These are phyloP conservation scores for Dendronephthya gigantea DNA, from an alignment of 64 coral and sea anemone genomes.

Conservation along the genomic window DNA sequence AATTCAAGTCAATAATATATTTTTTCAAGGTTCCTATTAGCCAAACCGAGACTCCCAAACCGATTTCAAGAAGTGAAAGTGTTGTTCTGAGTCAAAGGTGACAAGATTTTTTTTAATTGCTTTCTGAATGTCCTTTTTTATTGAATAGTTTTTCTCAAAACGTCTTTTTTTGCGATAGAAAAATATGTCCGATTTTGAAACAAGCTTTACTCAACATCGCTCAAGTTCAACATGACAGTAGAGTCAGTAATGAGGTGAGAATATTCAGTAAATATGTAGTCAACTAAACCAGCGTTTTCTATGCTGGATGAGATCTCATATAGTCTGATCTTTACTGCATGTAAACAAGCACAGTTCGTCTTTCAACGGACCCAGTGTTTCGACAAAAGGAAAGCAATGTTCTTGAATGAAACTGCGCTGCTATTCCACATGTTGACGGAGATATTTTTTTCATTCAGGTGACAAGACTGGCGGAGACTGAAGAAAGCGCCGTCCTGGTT, in stretches of 20 bases:
- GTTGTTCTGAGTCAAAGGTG: neutral
- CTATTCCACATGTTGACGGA: neutral
- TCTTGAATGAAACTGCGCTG: neutral
- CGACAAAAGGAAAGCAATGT: no score
- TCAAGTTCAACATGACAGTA: constrained; percentile 42
- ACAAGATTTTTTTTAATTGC: neutral
- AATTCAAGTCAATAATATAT: neutral
- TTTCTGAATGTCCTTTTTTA: neutral
- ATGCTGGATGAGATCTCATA: neutral
- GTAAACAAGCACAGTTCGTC: no score
- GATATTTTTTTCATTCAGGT: constrained; percentile 37
- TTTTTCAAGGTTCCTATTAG: neutral
- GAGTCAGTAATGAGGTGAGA: constrained; percentile 56
- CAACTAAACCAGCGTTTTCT: neutral
- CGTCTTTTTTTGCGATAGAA: constrained; percentile 18
- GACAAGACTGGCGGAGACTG: constrained; percentile 51
- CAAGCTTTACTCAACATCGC: constrained; percentile 32
- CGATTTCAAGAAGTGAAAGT: neutral
- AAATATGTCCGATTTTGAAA: constrained; percentile 45
- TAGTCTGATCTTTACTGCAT: no score
- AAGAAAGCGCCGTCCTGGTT: constrained; percentile 72
- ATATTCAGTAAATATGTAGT: neutral
- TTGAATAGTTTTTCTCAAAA: neutral
- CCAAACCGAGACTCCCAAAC: neutral
- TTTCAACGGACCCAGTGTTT: no score